Evolutionary conservation across 2,797 vertebrate species (phyloP).

Genomic region (Argyrosomus regius): DNA sequence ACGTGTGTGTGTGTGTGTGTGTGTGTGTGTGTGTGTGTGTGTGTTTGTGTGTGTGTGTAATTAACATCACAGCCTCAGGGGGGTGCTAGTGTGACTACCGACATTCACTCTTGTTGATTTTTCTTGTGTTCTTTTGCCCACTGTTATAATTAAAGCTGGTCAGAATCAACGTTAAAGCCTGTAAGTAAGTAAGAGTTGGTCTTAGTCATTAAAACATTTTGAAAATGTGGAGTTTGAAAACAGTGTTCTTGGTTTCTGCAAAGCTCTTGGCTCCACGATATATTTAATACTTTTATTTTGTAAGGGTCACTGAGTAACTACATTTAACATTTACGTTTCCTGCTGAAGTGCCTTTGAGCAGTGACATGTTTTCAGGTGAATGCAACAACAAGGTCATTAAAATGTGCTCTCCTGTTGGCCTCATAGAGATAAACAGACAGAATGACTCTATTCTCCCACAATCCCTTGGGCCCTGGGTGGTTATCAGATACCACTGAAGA

Average conservation of each 20-base stretch:
- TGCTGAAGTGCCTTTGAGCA: constrained; percentile 19
- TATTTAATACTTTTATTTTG: constrained; percentile 6
- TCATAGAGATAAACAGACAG: constrained; percentile 41
- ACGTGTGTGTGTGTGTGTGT: constrained; percentile 8
- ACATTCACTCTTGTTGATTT: not conserved
- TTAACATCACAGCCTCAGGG: constrained; percentile 36
- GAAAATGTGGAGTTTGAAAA: not conserved
- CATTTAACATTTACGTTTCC: not conserved
- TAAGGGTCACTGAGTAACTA: not conserved
- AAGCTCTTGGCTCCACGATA: not conserved
- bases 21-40: not conserved
- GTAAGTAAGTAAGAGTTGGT: not conserved
- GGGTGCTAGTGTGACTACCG: constrained; percentile 41
- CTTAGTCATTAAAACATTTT: not conserved
- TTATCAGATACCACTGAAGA: constrained; percentile 63
- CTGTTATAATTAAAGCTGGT: not conserved
- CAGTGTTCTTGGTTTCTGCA: not conserved
- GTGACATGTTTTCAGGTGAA: constrained; percentile 7
- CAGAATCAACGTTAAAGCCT: not conserved
- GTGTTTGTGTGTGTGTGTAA: not conserved
- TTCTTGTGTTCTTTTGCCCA: not conserved
- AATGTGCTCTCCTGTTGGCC: constrained; percentile 8
- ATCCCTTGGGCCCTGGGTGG: constrained; percentile 47
- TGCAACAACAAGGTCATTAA: constrained; percentile 9
- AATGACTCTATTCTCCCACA: constrained; percentile 47